These are phyloP conservation scores for Bactericera cockerelli DNA, from an alignment of 1,140 invertebrate genomes.

Conservation along the genomic window DNA sequence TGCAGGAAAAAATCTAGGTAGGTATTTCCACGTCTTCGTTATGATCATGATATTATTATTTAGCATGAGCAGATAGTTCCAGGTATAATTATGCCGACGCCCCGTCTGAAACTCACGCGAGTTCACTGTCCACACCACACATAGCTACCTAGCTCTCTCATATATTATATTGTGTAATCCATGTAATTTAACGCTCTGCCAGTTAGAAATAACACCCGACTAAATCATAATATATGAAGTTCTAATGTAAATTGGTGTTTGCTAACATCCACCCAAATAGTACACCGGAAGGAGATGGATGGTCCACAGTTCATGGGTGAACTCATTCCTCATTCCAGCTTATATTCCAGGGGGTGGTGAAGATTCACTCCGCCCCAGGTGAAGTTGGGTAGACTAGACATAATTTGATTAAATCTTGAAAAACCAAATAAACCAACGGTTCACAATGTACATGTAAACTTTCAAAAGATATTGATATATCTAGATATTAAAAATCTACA, in stretches of 20 bases:
- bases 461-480: no score
- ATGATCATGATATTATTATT: no score
- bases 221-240: neutral
- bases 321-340: neutral
- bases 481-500: no score
- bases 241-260: neutral
- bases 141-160: no score
- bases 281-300: neutral
- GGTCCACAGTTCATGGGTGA: neutral
- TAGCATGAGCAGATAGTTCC: no score
- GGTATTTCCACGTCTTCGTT: no score
- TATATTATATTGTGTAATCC: neutral
- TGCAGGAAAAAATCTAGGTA: no score
- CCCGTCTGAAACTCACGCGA: no score
- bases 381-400: neutral
- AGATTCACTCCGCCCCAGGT: neutral
- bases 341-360: neutral
- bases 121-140: no score
- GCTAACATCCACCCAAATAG: neutral
- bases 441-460: no score
- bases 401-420: neutral
- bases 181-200: constrained; percentile 8
- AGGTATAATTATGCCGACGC: no score
- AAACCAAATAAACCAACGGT: no score
- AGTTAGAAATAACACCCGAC: neutral